A percentile compares a stretch with the other conserved stretches of the same genome.
Conservation (phyloP, 2,888 invertebrate genomes). For the Geophilus truncorum region DNA sequence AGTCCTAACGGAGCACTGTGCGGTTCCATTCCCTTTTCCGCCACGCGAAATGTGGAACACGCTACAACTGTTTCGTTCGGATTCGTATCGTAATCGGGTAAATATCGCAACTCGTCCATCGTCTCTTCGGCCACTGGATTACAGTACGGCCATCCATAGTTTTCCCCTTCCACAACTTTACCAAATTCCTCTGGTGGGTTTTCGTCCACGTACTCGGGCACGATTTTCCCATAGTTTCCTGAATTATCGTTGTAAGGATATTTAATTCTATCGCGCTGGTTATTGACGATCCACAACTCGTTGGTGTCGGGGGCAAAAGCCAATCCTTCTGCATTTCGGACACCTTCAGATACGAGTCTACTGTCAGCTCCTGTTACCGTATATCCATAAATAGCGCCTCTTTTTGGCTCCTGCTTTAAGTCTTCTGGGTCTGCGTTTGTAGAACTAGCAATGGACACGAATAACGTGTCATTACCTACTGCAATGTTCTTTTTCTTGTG, state of each 20-base stretch:
- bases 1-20: slow-evolving; percentile 29
- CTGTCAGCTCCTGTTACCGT: background rate
- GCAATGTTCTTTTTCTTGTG: slow-evolving; percentile 4
- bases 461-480: background rate
- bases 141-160: slow-evolving; percentile 32
- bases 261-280: background rate
- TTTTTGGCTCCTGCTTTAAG: background rate
- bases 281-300: slow-evolving; percentile 29
- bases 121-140: background rate
- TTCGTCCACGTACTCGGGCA: slow-evolving; percentile 10
- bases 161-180: background rate
- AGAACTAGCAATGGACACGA: slow-evolving; percentile 21
- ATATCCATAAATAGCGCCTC: slow-evolving; percentile 25
- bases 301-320: slow-evolving; percentile 23
- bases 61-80: background rate
- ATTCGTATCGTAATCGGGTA: background rate
- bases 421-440: slow-evolving; percentile 14
- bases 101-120: background rate
- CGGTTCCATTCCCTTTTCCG: slow-evolving; percentile 28
- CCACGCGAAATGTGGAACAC: background rate
- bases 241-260: slow-evolving; percentile 2
- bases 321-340: slow-evolving; percentile 28
- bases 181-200: background rate
- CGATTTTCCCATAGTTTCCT: background rate
- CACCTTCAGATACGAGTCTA: background rate